phyloP scores from a whole-genome alignment of 2,888 invertebrate species.

The Heteromurus nitidus region DNA sequence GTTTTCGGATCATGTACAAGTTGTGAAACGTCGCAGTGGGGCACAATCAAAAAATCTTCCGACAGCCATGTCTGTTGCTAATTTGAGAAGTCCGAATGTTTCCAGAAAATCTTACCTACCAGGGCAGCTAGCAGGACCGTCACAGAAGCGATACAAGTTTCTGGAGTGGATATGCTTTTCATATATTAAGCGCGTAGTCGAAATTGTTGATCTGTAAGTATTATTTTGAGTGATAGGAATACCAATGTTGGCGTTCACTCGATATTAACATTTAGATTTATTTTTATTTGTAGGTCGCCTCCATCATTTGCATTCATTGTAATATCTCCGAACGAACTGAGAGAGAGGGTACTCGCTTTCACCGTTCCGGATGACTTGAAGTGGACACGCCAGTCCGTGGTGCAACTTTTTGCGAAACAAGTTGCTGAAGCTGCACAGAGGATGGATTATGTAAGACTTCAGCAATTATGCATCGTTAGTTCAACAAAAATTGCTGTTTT shows the following conservation, averaged over 20 bases:
- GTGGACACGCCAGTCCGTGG: constrained; percentile 65
- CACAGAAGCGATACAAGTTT: constrained; percentile 90
- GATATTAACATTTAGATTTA: not conserved
- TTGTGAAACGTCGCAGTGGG: constrained; percentile 68
- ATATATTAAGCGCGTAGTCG: constrained; percentile 92
- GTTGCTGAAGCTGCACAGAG: constrained; percentile 69
- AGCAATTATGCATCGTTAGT: no score
- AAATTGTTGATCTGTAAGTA: constrained; percentile 90
- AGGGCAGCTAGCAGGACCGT: constrained; percentile 50
- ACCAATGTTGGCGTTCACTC: not conserved
- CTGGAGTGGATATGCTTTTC: constrained; percentile 91
- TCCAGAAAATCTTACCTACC: constrained; percentile 69
- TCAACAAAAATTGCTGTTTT: no score
- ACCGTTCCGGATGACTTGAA: constrained; percentile 70
- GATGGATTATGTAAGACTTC: constrained; percentile 70
- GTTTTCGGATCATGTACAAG: constrained; percentile 71
- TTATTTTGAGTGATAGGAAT: not conserved
- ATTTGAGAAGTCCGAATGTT: constrained; percentile 71
- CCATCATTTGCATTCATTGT: constrained; percentile 71
- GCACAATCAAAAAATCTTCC: constrained; percentile 62
- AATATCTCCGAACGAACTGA: constrained; percentile 66
- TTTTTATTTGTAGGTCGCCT: constrained; percentile 42
- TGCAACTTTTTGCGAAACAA: constrained; percentile 71
- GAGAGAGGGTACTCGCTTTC: constrained; percentile 71
- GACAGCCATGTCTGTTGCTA: constrained; percentile 69